Evolutionary conservation across 2,797 vertebrate genomes (phyloP).

Genomic region (Anas georgica): DNA sequence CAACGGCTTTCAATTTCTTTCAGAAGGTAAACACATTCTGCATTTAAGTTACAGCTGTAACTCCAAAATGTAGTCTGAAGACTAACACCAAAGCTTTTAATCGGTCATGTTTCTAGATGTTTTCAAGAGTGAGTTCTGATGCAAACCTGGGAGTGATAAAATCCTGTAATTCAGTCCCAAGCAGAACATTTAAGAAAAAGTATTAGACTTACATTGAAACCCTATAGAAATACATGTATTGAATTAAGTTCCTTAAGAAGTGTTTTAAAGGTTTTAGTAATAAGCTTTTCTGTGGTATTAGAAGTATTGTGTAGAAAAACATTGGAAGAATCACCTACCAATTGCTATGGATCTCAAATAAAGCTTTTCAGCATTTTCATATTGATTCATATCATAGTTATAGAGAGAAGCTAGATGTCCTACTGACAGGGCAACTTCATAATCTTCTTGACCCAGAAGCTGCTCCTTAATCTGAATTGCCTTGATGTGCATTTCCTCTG

Average conservation of each 20-base stretch:
- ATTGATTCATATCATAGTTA: slow-evolving; percentile 99
- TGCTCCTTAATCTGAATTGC: slow-evolving; percentile 99
- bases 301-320: accelerated
- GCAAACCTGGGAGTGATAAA: not conserved
- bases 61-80: accelerated
- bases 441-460: slow-evolving; percentile 98
- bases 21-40: not conserved
- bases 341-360: slow-evolving; percentile 98
- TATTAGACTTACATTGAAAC: no score
- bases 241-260: no score
- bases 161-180: not conserved
- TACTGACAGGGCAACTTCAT: slow-evolving; percentile 97
- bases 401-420: slow-evolving; percentile 98
- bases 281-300: no score
- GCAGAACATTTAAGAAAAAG: not conserved
- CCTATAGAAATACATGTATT: no score
- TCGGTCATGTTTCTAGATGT: not conserved
- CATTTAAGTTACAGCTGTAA: not conserved
- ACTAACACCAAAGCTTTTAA: not conserved
- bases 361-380: slow-evolving; percentile 96
- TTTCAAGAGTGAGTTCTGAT: not conserved
- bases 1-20: not conserved
- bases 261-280: no score
- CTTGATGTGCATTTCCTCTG: slow-evolving; percentile 99
- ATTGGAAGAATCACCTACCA: slow-evolving; percentile 76